Evolutionary conservation across 2,888 invertebrate species (phyloP).

Genomic region (Phaonia tiefii): DNA sequence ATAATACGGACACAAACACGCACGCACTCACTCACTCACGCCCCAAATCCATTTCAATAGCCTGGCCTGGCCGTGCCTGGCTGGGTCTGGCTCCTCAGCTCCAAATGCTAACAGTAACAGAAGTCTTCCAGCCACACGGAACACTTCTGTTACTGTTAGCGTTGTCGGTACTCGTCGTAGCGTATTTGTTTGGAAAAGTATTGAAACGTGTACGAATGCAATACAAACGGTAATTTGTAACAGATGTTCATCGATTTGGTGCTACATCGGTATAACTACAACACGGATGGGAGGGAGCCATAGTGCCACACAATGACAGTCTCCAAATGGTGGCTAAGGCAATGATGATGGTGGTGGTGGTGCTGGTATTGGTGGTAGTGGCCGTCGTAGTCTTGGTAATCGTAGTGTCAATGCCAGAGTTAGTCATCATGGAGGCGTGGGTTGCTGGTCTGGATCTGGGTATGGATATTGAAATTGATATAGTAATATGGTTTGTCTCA

Average conservation of each 20-base stretch:
- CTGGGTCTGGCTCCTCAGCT: no score
- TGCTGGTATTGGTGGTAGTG: background rate
- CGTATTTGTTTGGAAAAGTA: no score
- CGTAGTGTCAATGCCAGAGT: background rate
- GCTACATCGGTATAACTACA: slow-evolving; percentile 11
- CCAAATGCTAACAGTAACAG: no score
- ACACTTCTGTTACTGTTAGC: no score
- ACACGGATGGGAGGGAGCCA: background rate
- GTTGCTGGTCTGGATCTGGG: background rate
- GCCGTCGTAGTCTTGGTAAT: background rate
- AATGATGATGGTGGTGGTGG: background rate
- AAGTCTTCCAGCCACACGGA: no score
- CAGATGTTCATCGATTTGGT: slow-evolving; percentile 53
- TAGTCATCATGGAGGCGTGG: slow-evolving; percentile 16
- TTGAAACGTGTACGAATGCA: slow-evolving; percentile 44
- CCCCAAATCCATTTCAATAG: slow-evolving; percentile 17
- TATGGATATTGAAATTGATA: slow-evolving; percentile 57
- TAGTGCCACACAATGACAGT: slow-evolving; percentile 19
- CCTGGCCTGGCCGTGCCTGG: background rate
- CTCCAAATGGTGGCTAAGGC: background rate
- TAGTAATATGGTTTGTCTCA: slow-evolving; percentile 43
- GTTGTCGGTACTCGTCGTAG: no score
- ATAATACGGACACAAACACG: background rate
- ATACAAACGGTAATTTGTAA: slow-evolving; percentile 61
- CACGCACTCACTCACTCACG: slow-evolving; percentile 17